These are phyloP conservation scores for Lacerta bilineata DNA, from an alignment of 2,797 vertebrate species.

Conservation along the genomic window DNA sequence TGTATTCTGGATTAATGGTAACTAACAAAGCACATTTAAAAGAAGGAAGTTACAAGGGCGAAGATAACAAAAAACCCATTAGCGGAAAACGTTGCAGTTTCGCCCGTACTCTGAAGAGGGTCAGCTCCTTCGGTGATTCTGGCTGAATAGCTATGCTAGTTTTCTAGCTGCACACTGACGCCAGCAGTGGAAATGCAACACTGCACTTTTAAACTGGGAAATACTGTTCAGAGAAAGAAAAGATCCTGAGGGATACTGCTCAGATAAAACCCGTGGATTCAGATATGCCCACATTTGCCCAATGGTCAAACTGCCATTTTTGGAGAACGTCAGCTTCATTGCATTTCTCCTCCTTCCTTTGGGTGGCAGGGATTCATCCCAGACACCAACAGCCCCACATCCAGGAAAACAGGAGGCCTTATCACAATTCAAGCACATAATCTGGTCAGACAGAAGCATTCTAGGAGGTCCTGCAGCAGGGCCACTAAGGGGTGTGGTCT, in stretches of 20 bases:
- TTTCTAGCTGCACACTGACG: constrained; percentile 49
- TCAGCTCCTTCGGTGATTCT: constrained; percentile 58
- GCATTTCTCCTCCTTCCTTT: too few species aligned
- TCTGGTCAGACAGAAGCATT: too few species aligned
- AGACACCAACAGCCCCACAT: neutral
- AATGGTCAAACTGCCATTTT: neutral
- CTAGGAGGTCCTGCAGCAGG: too few species aligned
- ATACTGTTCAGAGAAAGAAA: constrained; percentile 15
- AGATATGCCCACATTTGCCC: neutral
- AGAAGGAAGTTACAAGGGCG: constrained; percentile 54
- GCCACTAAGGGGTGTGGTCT: too few species aligned
- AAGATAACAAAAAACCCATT: constrained; percentile 63
- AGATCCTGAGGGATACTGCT: constrained; percentile 1
- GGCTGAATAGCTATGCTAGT: constrained; percentile 21
- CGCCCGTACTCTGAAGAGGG: constrained; percentile 51
- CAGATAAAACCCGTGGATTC: constrained; percentile 5
- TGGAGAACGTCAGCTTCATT: too few species aligned
- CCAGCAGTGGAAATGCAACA: constrained; percentile 10
- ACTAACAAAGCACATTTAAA: constrained; percentile 50
- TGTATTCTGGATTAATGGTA: constrained; percentile 56
- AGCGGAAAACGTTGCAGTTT: constrained; percentile 38
- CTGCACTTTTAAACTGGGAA: constrained; percentile 36
- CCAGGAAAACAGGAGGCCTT: too few species aligned
- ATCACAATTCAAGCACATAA: too few species aligned
- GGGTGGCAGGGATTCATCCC: neutral